These are phyloP conservation scores for Troides oblongomaculatus DNA, from an alignment of 2,888 invertebrate genomes.

Conservation along the genomic window DNA sequence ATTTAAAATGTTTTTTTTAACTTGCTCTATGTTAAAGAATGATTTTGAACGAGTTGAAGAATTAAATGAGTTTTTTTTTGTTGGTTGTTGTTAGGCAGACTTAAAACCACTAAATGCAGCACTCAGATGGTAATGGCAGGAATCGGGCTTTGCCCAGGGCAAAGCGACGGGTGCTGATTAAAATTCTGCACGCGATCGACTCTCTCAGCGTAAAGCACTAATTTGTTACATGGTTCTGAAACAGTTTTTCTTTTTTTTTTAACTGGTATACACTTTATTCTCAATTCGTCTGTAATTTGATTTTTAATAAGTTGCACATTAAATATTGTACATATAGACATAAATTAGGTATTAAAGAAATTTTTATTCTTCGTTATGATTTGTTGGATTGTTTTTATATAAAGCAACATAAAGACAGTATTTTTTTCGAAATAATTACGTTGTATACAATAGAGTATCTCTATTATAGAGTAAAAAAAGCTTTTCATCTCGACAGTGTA, in stretches of 20 bases:
- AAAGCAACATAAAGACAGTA: not conserved
- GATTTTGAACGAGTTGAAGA: no score
- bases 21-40: no score
- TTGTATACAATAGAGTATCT: not conserved
- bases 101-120: conserved; percentile 3
- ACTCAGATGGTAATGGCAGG: conserved; percentile 26
- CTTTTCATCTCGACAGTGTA: conserved; percentile 15
- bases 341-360: not conserved
- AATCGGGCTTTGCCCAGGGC: conserved; percentile 48
- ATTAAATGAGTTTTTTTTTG: no score
- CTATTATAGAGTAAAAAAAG: not conserved
- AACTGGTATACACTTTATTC: not conserved
- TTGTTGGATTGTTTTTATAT: no score
- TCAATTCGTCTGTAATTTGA: not conserved
- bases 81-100: no score
- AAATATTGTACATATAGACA: no score
- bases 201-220: conserved; percentile 13
- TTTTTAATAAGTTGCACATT: not conserved
- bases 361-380: no score
- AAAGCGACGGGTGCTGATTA: conserved; percentile 47
- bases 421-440: not conserved
- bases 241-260: conserved; percentile 5
- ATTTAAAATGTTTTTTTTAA: no score
- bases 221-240: conserved; percentile 16
- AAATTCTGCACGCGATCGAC: conserved; percentile 45